A percentile compares a stretch with the other conserved stretches of the same genome.
These are phyloP conservation scores for Ypsolopha sequella DNA, from an alignment of 2,888 invertebrate species.

Conservation along the genomic window DNA sequence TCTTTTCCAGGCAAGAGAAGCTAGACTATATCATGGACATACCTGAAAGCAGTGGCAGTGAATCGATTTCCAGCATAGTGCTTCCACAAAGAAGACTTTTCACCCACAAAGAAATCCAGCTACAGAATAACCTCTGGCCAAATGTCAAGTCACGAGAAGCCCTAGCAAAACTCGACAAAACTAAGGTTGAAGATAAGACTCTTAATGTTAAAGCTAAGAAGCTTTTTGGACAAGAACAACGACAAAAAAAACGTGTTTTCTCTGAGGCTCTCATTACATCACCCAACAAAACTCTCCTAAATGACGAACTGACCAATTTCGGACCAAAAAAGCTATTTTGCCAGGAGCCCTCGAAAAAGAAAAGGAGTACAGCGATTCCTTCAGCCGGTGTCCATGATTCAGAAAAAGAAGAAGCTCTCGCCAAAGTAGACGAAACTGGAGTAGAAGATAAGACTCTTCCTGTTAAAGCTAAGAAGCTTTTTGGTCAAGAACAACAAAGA, in stretches of 20 bases:
- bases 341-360: background rate
- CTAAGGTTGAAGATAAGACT: conserved; percentile 27
- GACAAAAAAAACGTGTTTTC: background rate
- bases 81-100: conserved; percentile 48
- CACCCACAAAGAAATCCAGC: conserved; percentile 33
- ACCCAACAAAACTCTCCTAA: background rate
- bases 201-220: conserved; percentile 13
- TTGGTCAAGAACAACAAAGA: background rate
- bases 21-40: conserved; percentile 19
- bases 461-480: background rate
- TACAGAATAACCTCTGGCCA: conserved; percentile 29
- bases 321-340: conserved; percentile 6
- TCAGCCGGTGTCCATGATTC: background rate
- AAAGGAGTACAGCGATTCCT: background rate
- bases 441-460: too few relatives aligned
- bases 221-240: background rate
- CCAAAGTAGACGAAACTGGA: too few relatives aligned
- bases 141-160: conserved; percentile 31
- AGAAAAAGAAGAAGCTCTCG: too few relatives aligned
- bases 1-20: too few relatives aligned
- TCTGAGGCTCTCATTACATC: background rate
- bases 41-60: conserved; percentile 52
- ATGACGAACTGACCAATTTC: background rate
- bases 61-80: conserved; percentile 51
- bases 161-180: conserved; percentile 27